Evolutionary conservation across 2,888 invertebrate species (phyloP).

Genomic region (Marasmarcha lunaedactyla): DNA sequence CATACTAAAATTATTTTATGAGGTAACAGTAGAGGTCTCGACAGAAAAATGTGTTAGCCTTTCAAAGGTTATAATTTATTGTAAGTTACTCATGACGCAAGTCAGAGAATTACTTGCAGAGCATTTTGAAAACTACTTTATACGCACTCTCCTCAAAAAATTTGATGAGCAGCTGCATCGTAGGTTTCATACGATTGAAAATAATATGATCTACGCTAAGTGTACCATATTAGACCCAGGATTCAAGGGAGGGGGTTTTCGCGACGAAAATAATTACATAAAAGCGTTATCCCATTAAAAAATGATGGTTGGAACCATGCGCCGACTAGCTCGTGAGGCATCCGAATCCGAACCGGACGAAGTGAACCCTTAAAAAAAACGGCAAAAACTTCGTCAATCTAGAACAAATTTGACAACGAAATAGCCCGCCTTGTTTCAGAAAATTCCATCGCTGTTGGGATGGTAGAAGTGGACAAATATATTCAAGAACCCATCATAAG

Average conservation of each 20-base stretch:
- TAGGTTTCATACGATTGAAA: neutral
- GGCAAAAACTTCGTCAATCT: constrained; percentile 1
- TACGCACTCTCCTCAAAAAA: too few species aligned
- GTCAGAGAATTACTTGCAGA: neutral
- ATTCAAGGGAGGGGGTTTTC: neutral
- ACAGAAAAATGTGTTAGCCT: constrained; percentile 4
- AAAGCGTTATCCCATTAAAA: neutral
- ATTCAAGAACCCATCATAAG: constrained; percentile 1
- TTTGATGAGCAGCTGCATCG: too few species aligned
- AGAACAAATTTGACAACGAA: constrained; percentile 2
- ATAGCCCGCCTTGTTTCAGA: neutral
- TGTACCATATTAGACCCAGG: constrained; percentile 2
- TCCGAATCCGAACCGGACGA: neutral
- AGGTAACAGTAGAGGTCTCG: constrained; percentile 2
- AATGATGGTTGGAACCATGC: neutral
- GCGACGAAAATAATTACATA: neutral
- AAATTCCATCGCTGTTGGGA: constrained; percentile 3
- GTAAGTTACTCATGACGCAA: neutral
- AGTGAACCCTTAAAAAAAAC: neutral
- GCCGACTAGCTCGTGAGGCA: too few species aligned
- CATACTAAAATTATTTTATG: constrained; percentile 4
- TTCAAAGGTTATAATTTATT: constrained; percentile 2
- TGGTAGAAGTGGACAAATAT: constrained; percentile 1
- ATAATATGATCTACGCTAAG: neutral
- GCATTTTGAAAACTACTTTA: too few species aligned